Base-by-base conservation (phyloP, 2,797 vertebrate genomes). In the Megaceryle alcyon region DNA sequence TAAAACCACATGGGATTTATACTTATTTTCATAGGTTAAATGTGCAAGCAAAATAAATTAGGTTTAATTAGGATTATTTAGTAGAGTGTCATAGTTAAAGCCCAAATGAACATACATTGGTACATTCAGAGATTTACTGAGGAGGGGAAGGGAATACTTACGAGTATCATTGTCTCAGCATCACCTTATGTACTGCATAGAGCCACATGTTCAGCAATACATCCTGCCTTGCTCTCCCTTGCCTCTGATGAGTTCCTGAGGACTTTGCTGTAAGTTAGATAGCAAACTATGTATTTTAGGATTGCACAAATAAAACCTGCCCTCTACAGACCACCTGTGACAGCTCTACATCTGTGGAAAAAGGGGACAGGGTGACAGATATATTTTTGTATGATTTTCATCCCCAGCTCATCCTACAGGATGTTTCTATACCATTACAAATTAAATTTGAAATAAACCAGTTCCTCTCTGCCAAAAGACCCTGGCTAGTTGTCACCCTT, bases 331-430 rank as follows among this genome's bases (percentile, higher is more conserved):
- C 13, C 14, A 33, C 12, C 8, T 53, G 6, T 68, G 66, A 48
- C 14, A 0, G 0, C 5, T 61, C 35, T 41, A 28, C 9, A 4
- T 9, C 13, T n/a, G 28, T 14, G 9, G 21, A 39, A 39, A 82
- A 75, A 46, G 9, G 3, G 3, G 28, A 86, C 5, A 54, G 5
- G 2, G 5, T 26, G 61, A 72, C 9, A 28, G 16, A n/a, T 29
- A 41, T 10, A 29, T 44, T 82, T 73, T 21, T 3, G 18, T 16
- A 51, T 7, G 2, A 29, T 84, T 60, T 81, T 72, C 39, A 81
- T 33, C 18, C 12, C 21, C 54, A 39, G 10, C 1, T 81, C 51
- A 72, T 33, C 37, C 35, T 44, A 44, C n/a, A 66, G 3, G 3
- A 33, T 69, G 17, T 84, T 88, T 63, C n/a, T 76, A 7, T 0